phyloP scores from a whole-genome alignment of 2,797 vertebrate genomes.

The Gorsachius magnificus region DNA sequence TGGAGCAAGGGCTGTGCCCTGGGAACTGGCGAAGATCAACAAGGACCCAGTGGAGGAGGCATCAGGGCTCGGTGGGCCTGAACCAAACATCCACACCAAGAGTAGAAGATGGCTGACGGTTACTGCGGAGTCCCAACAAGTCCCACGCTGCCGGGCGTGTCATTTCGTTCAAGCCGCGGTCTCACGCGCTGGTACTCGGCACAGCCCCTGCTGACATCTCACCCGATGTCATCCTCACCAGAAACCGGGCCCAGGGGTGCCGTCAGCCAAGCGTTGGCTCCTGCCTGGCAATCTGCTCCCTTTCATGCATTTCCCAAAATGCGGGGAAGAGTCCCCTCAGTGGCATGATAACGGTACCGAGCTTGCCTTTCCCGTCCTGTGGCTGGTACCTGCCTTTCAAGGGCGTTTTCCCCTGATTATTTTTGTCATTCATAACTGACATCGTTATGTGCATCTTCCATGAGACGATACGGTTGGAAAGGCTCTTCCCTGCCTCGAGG shows the following conservation, averaged over 20 bases:
- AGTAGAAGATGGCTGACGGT: background rate
- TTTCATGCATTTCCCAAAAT: fast-evolving
- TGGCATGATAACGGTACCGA: fast-evolving
- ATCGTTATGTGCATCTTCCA: background rate
- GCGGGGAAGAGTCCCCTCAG: background rate
- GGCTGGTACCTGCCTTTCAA: background rate
- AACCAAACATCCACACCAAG: background rate
- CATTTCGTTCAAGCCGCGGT: fast-evolving
- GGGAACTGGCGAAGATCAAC: background rate
- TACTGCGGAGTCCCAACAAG: background rate
- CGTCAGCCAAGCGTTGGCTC: fast-evolving
- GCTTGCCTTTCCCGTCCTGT: background rate
- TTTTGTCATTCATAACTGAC: background rate
- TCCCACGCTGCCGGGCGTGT: fast-evolving
- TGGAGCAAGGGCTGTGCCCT: fast-evolving
- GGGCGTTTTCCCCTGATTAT: background rate
- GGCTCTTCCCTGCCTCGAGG: background rate
- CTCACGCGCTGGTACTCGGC: fast-evolving
- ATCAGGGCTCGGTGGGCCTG: background rate
- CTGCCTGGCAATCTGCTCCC: background rate
- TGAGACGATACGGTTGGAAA: background rate
- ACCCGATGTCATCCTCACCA: fast-evolving
- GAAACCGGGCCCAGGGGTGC: background rate
- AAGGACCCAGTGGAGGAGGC: background rate
- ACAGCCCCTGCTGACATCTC: background rate